phyloP scores from a whole-genome alignment of 2,797 vertebrate species.

The Carcharodon carcharias region DNA sequence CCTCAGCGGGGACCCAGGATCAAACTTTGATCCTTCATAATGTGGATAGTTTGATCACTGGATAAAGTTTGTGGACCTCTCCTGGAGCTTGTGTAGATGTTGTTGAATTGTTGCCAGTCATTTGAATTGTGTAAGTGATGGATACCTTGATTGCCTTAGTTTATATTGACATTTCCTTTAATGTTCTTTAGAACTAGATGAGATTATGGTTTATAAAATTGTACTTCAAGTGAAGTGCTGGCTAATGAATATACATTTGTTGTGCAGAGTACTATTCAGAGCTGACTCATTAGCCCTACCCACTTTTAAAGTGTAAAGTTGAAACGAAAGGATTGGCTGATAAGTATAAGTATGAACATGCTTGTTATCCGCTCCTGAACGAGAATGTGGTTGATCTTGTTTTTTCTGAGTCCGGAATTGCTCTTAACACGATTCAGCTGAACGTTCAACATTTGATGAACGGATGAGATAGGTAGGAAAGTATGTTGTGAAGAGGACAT shows the following conservation, averaged over 20 bases:
- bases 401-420: background rate
- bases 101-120: background rate
- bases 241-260: background rate
- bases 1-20: background rate
- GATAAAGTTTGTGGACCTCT: background rate
- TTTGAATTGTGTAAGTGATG: background rate
- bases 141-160: background rate
- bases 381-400: background rate
- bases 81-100: background rate
- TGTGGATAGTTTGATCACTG: background rate
- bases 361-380: background rate
- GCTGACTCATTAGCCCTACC: constrained; percentile 1
- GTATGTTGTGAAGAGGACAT: too few relatives aligned
- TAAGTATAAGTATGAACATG: background rate
- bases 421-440: background rate
- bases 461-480: background rate
- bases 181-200: background rate
- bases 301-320: background rate
- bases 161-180: background rate
- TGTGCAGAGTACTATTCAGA: background rate
- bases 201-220: background rate
- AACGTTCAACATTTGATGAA: background rate
- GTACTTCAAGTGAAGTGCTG: background rate
- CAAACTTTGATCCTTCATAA: background rate
- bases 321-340: background rate